Percentiles rank a stretch among this genome's conserved stretches.
phyloP scores from a whole-genome alignment of 2,113 vertebrate genomes.

The Galemys pyrenaicus region DNA sequence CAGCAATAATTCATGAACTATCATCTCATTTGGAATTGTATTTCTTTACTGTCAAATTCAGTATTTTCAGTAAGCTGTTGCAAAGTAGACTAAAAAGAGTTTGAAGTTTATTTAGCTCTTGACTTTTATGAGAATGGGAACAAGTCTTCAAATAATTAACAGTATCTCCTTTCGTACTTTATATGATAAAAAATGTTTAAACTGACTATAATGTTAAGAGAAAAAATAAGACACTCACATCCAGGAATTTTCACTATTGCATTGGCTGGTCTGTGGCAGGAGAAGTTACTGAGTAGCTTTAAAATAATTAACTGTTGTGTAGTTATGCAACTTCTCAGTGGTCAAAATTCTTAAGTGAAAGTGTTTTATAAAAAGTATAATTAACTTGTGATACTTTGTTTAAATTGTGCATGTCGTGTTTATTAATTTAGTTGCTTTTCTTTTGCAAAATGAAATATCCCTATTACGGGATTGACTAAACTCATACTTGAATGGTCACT shows the following conservation, averaged over 20 bases:
- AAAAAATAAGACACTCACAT: neutral
- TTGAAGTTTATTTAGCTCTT: conserved; percentile 9
- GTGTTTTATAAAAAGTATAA: conserved; percentile 31
- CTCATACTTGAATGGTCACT: neutral
- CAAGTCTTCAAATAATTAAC: neutral
- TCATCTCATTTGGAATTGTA: neutral
- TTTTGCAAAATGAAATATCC: conserved; percentile 4
- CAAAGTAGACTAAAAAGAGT: neutral
- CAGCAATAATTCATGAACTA: neutral
- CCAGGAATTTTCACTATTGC: neutral
- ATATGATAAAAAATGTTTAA: conserved; percentile 1
- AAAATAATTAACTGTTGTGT: neutral
- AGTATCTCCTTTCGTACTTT: conserved; percentile 8
- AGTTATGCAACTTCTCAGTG: neutral
- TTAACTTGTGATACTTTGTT: neutral
- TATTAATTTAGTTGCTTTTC: conserved; percentile 3
- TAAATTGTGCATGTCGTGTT: conserved; percentile 44
- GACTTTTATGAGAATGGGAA: neutral
- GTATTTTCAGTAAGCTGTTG: conserved; percentile 1
- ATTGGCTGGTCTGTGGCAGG: neutral
- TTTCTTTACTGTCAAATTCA: neutral
- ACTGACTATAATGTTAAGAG: neutral
- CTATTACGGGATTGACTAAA: conserved; percentile 4
- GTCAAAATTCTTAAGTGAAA: conserved; percentile 28
- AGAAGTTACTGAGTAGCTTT: neutral